Conservation (phyloP, 2,113 vertebrate species). For the Neolamprologus kungweensis region DNA sequence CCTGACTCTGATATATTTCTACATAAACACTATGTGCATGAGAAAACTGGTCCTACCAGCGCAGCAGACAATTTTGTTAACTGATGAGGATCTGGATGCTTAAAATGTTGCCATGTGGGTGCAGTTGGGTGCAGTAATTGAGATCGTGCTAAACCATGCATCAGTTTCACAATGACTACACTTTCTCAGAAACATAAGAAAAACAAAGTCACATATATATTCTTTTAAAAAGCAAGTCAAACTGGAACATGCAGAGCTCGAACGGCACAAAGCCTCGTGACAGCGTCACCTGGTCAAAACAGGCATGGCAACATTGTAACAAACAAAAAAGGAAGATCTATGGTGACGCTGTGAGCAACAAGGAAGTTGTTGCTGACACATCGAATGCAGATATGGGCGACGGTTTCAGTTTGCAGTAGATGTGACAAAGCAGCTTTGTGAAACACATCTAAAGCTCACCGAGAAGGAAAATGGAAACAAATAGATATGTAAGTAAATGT, state of each 20-base stretch:
- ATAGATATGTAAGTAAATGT: not conserved
- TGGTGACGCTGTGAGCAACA: not conserved
- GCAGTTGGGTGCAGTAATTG: not conserved
- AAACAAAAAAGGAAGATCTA: not conserved
- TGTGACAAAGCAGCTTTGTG: not conserved
- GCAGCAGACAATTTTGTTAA: fast-evolving
- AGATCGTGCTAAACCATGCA: not conserved
- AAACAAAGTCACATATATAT: not conserved
- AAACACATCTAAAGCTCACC: not conserved
- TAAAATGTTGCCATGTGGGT: fast-evolving
- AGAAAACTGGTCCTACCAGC: fast-evolving
- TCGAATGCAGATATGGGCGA: not conserved
- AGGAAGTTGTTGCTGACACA: not conserved
- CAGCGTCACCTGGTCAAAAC: not conserved
- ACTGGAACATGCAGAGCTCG: fast-evolving
- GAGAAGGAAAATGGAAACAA: not conserved
- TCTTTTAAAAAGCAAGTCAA: not conserved
- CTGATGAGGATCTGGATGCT: not conserved
- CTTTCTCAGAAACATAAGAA: not conserved
- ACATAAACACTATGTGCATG: not conserved
- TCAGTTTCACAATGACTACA: not conserved
- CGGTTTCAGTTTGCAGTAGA: not conserved
- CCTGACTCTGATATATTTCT: not conserved
- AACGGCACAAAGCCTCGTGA: not conserved
- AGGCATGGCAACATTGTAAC: not conserved